These are phyloP conservation scores for Semnornis frantzii DNA, from an alignment of 2,113 vertebrate species.

Conservation along the genomic window DNA sequence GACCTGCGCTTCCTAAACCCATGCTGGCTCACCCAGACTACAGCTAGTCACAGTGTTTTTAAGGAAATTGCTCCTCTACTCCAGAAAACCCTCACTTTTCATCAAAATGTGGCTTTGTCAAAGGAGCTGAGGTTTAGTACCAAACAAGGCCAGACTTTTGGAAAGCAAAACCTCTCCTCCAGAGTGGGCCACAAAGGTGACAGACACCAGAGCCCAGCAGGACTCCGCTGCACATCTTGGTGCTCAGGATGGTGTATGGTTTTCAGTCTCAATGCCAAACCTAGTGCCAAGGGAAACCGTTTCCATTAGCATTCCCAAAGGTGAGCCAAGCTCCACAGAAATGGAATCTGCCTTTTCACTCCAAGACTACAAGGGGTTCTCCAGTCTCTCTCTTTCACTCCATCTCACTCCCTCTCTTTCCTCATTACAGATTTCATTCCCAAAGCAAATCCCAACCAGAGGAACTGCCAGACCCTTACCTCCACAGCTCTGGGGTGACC, in stretches of 20 bases:
- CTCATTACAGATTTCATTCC: not conserved
- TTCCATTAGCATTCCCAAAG: not conserved
- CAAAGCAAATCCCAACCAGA: not conserved
- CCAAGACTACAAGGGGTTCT: not conserved
- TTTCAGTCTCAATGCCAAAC: not conserved
- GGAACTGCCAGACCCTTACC: fast-evolving
- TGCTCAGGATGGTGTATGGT: not conserved
- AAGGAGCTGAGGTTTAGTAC: not conserved
- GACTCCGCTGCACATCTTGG: not conserved
- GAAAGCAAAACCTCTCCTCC: not conserved
- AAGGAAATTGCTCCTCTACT: not conserved
- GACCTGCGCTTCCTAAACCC: too few species aligned
- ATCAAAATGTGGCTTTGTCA: fast-evolving
- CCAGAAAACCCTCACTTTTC: not conserved
- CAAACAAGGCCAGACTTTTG: not conserved
- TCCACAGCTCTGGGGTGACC: not conserved
- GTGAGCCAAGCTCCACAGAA: fast-evolving
- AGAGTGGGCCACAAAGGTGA: not conserved
- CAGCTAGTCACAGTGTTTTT: not conserved
- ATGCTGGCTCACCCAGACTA: not conserved
- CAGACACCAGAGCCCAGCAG: not conserved
- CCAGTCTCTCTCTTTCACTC: not conserved
- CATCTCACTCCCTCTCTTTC: not conserved
- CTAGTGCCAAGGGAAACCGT: fast-evolving
- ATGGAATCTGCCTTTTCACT: not conserved